A percentile compares a stretch with the other conserved stretches of the same genome.
Evolutionary conservation across 2,113 vertebrate genomes (phyloP).

Genomic region (Chrysemys picta): DNA sequence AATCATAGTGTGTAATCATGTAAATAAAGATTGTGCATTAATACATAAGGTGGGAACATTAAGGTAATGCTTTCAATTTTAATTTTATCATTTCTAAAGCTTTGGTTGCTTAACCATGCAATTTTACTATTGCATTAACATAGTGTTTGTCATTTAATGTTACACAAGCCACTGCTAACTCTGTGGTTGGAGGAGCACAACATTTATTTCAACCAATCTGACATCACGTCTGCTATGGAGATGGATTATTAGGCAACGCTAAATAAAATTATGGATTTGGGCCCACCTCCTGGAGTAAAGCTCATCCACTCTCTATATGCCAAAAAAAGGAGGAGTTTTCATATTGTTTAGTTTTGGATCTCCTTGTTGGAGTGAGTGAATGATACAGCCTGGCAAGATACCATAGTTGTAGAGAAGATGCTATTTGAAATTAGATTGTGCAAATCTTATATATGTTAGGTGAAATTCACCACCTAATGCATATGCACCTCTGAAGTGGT

Average conservation of each 20-base stretch:
- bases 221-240: not conserved
- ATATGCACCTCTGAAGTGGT: not conserved
- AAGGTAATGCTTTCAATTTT: not conserved
- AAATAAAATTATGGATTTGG: not conserved
- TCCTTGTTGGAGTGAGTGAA: not conserved
- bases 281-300: not conserved
- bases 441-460: not conserved
- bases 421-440: not conserved
- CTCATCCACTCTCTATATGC: not conserved
- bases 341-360: not conserved
- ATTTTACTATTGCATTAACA: not conserved
- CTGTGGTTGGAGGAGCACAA: not conserved
- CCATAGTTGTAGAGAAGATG: not conserved
- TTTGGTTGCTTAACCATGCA: not conserved
- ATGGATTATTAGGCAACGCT: not conserved
- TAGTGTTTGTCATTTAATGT: not conserved
- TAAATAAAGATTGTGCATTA: not conserved
- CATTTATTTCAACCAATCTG: not conserved
- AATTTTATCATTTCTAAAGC: not conserved
- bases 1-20: not conserved
- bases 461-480: not conserved
- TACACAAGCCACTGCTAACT: not conserved
- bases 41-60: not conserved
- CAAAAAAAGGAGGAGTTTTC: not conserved
- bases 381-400: not conserved